Percentiles rank a stretch among this genome's conserved stretches.
phyloP scores from a whole-genome alignment of 1,140 invertebrate genomes.

The Bathynomus jamesi region DNA sequence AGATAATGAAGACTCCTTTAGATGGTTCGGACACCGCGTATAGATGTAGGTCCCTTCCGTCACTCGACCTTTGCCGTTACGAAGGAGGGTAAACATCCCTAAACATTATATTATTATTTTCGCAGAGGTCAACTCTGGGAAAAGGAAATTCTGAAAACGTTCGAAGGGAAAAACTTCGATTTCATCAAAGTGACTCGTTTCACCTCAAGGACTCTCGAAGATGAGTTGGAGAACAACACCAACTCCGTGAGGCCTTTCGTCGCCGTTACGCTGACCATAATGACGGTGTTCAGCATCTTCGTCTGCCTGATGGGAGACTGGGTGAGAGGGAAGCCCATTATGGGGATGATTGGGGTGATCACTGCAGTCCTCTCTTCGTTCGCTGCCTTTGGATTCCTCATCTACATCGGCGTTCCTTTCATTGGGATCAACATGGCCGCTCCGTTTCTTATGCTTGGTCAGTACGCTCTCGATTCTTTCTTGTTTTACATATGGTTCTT shows the following conservation, averaged over 20 bases:
- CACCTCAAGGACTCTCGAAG: constrained; percentile 74
- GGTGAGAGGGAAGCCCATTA: constrained; percentile 79
- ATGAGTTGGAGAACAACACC: constrained; percentile 82
- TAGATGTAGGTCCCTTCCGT: too few species aligned
- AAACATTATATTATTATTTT: too few species aligned
- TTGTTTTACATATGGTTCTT: too few species aligned
- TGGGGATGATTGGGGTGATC: constrained; percentile 81
- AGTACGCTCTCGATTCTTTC: constrained; percentile 39
- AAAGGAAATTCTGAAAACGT: not conserved
- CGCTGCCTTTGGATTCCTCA: constrained; percentile 81
- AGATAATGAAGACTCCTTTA: too few species aligned
- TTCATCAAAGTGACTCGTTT: constrained; percentile 45
- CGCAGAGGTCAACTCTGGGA: not conserved
- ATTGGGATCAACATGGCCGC: constrained; percentile 69
- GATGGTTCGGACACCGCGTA: too few species aligned
- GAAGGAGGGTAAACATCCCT: too few species aligned
- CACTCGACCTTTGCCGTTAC: too few species aligned
- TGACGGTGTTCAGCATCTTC: constrained; percentile 65
- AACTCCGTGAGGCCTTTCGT: constrained; percentile 81
- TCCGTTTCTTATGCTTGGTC: constrained; percentile 51
- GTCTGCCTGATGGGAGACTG: constrained; percentile 73
- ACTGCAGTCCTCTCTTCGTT: constrained; percentile 80
- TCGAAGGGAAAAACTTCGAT: not conserved
- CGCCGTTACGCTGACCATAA: constrained; percentile 72
- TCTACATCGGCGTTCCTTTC: constrained; percentile 83